A percentile compares a stretch with the other conserved stretches of the same genome.
Evolutionary conservation across 2,113 vertebrate species (phyloP).

Genomic region (Elephas maximus): DNA sequence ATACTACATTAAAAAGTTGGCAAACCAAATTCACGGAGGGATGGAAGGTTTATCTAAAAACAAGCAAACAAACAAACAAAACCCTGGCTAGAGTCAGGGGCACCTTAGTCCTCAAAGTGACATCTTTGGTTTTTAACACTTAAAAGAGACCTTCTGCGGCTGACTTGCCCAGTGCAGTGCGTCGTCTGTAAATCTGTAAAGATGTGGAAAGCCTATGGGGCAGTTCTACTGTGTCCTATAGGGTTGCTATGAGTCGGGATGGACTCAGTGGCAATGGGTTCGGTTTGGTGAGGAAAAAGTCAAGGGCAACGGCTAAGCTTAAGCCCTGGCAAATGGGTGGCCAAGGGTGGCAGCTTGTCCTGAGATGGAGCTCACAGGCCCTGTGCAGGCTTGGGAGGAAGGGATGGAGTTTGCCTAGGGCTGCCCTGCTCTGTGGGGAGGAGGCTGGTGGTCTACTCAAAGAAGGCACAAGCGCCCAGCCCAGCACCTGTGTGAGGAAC

Average conservation of each 20-base stretch:
- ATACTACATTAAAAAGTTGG: neutral
- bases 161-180: no score
- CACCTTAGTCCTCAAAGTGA: no score
- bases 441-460: neutral
- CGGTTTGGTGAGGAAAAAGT: neutral
- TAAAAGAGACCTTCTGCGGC: no score
- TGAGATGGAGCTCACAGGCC: neutral
- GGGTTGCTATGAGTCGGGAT: neutral
- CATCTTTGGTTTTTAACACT: no score
- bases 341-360: neutral
- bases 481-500: neutral
- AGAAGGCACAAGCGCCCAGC: neutral
- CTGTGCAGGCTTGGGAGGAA: fast-evolving
- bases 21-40: neutral
- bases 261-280: neutral
- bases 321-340: neutral
- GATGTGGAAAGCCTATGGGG: neutral
- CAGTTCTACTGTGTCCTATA: neutral
- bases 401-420: fast-evolving
- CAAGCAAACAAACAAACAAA: no score
- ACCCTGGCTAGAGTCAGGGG: no score
- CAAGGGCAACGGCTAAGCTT: neutral
- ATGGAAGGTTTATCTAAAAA: neutral
- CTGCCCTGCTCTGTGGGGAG: neutral
- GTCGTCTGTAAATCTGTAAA: no score